Base-by-base conservation (phyloP, 2,797 vertebrate species). In the Scarus forsteni region DNA sequence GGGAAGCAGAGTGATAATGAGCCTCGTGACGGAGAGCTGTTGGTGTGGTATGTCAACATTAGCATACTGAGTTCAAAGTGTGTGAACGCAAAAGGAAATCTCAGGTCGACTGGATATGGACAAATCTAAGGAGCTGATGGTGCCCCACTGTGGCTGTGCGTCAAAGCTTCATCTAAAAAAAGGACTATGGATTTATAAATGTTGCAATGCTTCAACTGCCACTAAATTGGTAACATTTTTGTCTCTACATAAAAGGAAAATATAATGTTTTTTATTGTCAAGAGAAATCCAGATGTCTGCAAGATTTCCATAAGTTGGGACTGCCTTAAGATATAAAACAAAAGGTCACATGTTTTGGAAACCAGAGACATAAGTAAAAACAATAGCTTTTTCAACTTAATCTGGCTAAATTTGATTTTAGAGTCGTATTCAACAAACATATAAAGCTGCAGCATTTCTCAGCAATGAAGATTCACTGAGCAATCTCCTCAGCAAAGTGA, bases 371-470 rank as follows among this genome's bases (percentile, higher is more conserved):
- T 27, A 74, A 66, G 59, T 43, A 67, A 65, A 70, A 54, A 69
- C 9, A 16, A 10, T 1, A 44, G 34, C 10, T 49, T 71, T 51
- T 49, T 75, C 44, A 76, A 40, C 53, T 38, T 34, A 80, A 63
- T 74, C 60, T 49, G 59, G 64, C 82, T 74, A 70, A 73, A 72
- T 69, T 69, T 50, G 49, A 83, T 69, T 71, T 39, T 73, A 75
- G 56, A 72, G 74, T 79, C 85, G 87, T 80, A 79, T 88, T 90
- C 70, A 43, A 35, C 87, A 86, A 58, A 88, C 85, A 88, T 90
- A 87, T 89, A 87, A 88, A 91, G 74, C 84, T 75, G 68, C 67
- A 65, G 64, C 60, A 73, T 73, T 52, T 27, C 48, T 90, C 89
- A 79, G 90, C 83, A 72, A 86, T 73, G 82, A 84, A 89, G 73